phyloP scores from a whole-genome alignment of 2,113 vertebrate species.

The Chamaea fasciata region DNA sequence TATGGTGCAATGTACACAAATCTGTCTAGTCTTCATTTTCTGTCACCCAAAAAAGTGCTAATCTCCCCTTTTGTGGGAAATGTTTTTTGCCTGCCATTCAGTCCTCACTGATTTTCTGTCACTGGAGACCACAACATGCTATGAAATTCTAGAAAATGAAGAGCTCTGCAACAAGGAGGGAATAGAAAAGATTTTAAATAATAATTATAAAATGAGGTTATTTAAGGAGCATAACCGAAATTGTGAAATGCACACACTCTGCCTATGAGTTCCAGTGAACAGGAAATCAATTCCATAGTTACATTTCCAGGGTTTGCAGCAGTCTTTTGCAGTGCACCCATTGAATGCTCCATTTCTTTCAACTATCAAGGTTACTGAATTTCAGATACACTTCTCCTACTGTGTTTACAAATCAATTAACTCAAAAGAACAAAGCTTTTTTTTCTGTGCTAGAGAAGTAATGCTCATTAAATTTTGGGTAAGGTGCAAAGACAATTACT shows the following conservation, averaged over 20 bases:
- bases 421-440: constrained; percentile 60
- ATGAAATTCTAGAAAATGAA: neutral
- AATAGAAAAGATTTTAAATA: neutral
- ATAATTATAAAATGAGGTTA: neutral
- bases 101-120: neutral
- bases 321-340: neutral
- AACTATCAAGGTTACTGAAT: constrained; percentile 55
- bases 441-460: constrained; percentile 27
- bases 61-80: neutral
- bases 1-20: neutral
- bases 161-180: neutral
- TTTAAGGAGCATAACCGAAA: neutral
- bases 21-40: neutral
- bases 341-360: constrained; percentile 45
- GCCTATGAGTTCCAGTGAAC: neutral
- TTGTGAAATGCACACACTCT: neutral
- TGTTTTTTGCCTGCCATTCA: neutral
- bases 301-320: constrained; percentile 5
- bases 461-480: constrained; percentile 65
- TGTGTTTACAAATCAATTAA: constrained; percentile 65
- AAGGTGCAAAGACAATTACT: constrained; percentile 61
- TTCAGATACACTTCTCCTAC: constrained; percentile 46
- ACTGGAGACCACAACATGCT: neutral
- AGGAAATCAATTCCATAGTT: constrained; percentile 39
- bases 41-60: neutral